Evolutionary conservation across 1,140 invertebrate genomes (phyloP).

Genomic region (Wasmannia auropunctata): DNA sequence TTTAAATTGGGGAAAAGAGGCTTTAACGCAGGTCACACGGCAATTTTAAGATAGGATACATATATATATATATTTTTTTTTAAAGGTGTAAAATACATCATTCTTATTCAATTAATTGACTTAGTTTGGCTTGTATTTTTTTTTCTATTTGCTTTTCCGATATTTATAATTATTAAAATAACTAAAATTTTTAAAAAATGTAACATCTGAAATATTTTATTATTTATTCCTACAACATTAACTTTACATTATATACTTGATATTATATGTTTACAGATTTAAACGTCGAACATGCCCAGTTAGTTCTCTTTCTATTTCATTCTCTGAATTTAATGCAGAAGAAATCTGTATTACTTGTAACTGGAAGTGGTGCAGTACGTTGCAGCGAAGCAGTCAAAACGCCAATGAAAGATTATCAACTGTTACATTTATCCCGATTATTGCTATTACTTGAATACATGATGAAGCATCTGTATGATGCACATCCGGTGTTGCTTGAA

Average conservation of each 20-base stretch:
- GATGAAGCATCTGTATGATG: constrained; percentile 97
- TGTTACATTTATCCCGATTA: constrained; percentile 93
- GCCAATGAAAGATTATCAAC: constrained; percentile 88
- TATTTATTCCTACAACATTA: neutral
- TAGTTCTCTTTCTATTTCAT: constrained; percentile 97
- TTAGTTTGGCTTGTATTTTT: neutral
- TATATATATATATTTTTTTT: neutral
- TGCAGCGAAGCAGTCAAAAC: constrained; percentile 88
- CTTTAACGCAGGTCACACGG: too few relatives aligned
- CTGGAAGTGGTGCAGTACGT: constrained; percentile 89
- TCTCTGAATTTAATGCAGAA: constrained; percentile 98
- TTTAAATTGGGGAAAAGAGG: too few relatives aligned
- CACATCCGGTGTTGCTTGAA: constrained; percentile 90
- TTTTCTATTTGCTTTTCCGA: neutral
- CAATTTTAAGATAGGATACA: too few relatives aligned
- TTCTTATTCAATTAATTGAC: neutral
- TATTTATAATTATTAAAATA: neutral
- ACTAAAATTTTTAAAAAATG: neutral
- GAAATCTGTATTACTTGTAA: constrained; percentile 95
- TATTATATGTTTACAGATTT: constrained; percentile 89
- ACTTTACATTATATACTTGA: neutral
- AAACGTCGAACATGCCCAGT: constrained; percentile 97
- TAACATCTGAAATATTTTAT: neutral
- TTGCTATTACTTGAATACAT: constrained; percentile 97
- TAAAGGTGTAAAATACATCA: neutral